Conservation (phyloP, 2,113 vertebrate genomes). For the Plecturocebus donacophilus region DNA sequence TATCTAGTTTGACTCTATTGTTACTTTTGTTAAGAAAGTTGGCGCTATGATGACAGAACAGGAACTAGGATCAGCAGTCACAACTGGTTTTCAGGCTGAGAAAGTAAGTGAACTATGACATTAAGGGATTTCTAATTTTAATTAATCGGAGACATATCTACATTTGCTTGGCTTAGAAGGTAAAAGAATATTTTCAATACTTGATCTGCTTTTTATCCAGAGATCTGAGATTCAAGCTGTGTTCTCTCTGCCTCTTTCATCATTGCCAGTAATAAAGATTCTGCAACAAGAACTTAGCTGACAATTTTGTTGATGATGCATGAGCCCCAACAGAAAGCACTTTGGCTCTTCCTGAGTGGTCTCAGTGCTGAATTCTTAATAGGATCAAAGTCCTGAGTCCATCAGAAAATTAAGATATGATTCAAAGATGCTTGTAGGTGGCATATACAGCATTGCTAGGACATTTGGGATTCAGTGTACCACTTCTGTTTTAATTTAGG, state of each 20-base stretch:
- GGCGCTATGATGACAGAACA: neutral
- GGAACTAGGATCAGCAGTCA: neutral
- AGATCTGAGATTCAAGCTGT: conserved; percentile 20
- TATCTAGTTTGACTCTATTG: neutral
- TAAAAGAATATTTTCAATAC: conserved; percentile 26
- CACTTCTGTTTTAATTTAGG: neutral
- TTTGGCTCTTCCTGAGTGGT: neutral
- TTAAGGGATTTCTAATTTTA: neutral
- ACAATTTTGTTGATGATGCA: conserved; percentile 16
- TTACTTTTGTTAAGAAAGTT: neutral
- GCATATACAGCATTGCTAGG: neutral
- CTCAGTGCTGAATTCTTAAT: neutral
- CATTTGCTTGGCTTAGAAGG: conserved; percentile 33
- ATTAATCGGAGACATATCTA: neutral
- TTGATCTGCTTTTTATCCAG: conserved; percentile 38
- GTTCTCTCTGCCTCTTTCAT: conserved; percentile 24
- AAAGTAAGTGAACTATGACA: neutral
- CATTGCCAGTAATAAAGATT: neutral
- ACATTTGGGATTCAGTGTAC: neutral
- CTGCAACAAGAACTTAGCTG: conserved; percentile 17
- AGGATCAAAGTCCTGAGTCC: neutral
- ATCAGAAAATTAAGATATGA: conserved; percentile 50
- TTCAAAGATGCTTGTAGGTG: neutral
- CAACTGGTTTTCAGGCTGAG: neutral
- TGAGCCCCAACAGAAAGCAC: neutral